phyloP scores from a whole-genome alignment of 1,140 invertebrate genomes.

The Chironomus striatipennis region DNA sequence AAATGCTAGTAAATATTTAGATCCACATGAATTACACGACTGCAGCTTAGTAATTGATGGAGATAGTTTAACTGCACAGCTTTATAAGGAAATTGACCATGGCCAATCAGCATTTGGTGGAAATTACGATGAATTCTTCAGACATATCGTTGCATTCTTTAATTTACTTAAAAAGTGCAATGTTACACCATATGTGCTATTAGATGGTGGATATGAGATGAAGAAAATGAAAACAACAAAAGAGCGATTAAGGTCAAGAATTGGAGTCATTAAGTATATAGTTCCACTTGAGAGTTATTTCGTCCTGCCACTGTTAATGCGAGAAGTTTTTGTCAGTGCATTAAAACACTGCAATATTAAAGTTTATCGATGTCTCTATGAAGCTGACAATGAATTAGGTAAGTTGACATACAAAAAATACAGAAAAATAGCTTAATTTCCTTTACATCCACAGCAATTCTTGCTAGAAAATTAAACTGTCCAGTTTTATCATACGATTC shows the following conservation, averaged over 20 bases:
- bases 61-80: slow-evolving; percentile 61
- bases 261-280: slow-evolving; percentile 44
- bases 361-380: slow-evolving; percentile 65
- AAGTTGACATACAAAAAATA: background rate
- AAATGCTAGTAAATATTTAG: slow-evolving; percentile 54
- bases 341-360: slow-evolving; percentile 54
- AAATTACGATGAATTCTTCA: slow-evolving; percentile 71
- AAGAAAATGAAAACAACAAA: slow-evolving; percentile 66
- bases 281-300: slow-evolving; percentile 42
- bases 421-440: background rate
- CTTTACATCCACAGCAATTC: slow-evolving; percentile 43
- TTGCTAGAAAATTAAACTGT: slow-evolving; percentile 66
- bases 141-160: slow-evolving; percentile 59
- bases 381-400: slow-evolving; percentile 73
- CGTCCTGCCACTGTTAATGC: slow-evolving; percentile 61
- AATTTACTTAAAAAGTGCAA: slow-evolving; percentile 59
- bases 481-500: slow-evolving; percentile 84
- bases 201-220: slow-evolving; percentile 72
- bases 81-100: slow-evolving; percentile 56
- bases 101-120: slow-evolving; percentile 70
- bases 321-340: slow-evolving; percentile 61
- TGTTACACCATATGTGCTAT: slow-evolving; percentile 64
- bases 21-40: slow-evolving; percentile 56
- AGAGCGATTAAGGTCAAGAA: slow-evolving; percentile 52
- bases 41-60: slow-evolving; percentile 73